phyloP scores from a whole-genome alignment of 2,888 invertebrate species.

The Melanchra persicariae region DNA sequence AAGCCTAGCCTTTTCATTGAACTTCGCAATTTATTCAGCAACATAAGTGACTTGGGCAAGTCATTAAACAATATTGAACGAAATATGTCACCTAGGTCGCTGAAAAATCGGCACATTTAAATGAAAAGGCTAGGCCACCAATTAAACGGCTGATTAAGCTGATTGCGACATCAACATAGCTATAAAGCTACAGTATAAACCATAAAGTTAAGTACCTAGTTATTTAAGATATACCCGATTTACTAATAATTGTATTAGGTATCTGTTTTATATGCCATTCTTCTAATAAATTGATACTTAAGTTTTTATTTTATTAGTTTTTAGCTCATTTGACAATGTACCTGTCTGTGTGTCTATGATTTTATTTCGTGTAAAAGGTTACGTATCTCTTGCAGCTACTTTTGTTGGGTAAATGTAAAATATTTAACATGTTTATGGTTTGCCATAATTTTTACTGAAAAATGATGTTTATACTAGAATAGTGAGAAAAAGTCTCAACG shows the following conservation, averaged over 20 bases:
- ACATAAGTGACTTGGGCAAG: too few species aligned
- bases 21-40: too few species aligned
- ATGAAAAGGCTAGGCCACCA: too few species aligned
- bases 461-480: neutral
- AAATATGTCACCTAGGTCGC: too few species aligned
- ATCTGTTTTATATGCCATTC: constrained; percentile 13
- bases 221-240: neutral
- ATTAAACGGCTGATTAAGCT: too few species aligned
- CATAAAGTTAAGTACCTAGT: neutral
- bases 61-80: too few species aligned
- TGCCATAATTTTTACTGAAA: neutral
- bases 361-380: neutral
- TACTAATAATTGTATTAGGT: neutral
- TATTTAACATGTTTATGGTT: neutral
- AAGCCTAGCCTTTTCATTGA: too few species aligned
- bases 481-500: neutral
- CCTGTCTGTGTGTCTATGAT: constrained; percentile 27
- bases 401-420: neutral
- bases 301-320: constrained; percentile 7
- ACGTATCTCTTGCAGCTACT: constrained; percentile 15
- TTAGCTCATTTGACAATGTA: constrained; percentile 28
- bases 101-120: too few species aligned
- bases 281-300: neutral
- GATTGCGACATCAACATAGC: constrained; percentile 2
- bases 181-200: neutral